Percentiles rank a stretch among this genome's conserved stretches.
phyloP scores from a whole-genome alignment of 2,888 invertebrate species.

The Plagodis pulveraria region DNA sequence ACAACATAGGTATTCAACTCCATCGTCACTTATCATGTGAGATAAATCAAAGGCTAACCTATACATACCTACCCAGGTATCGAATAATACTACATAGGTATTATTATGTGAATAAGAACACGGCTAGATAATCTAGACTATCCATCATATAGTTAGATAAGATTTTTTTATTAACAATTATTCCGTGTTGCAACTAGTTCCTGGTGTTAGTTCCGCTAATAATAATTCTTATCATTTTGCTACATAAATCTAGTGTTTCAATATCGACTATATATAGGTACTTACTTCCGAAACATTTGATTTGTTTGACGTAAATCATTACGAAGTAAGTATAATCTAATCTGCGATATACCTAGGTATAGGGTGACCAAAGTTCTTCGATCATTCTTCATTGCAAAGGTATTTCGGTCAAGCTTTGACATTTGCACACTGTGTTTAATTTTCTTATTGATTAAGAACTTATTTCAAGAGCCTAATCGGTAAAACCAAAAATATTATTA shows the following conservation, averaged over 20 bases:
- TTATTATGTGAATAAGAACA: too few relatives aligned
- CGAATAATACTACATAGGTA: too few relatives aligned
- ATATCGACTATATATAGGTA: slow-evolving; percentile 11
- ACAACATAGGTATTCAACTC: too few relatives aligned
- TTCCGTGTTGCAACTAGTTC: slow-evolving; percentile 45
- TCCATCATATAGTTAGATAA: slow-evolving; percentile 20
- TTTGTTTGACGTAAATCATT: background rate
- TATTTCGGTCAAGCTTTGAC: too few relatives aligned
- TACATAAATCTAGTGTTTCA: slow-evolving; percentile 16
- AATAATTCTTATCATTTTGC: slow-evolving; percentile 25
- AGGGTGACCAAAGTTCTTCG: slow-evolving; percentile 17
- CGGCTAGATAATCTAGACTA: slow-evolving; percentile 6
- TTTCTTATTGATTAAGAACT: too few relatives aligned
- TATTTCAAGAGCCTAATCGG: too few relatives aligned
- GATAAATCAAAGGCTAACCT: too few relatives aligned
- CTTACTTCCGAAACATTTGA: slow-evolving; percentile 37
- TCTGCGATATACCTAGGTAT: background rate
- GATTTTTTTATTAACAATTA: slow-evolving; percentile 23
- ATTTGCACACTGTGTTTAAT: too few relatives aligned
- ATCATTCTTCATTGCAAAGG: background rate
- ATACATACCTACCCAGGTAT: too few relatives aligned
- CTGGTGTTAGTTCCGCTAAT: slow-evolving; percentile 49
- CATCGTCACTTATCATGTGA: too few relatives aligned
- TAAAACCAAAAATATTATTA: too few relatives aligned
- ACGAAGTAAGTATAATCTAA: too few relatives aligned